A percentile compares a stretch with the other conserved stretches of the same genome.
Evolutionary conservation across 2,113 vertebrate genomes (phyloP).

Genomic region (Siniperca chuatsi): DNA sequence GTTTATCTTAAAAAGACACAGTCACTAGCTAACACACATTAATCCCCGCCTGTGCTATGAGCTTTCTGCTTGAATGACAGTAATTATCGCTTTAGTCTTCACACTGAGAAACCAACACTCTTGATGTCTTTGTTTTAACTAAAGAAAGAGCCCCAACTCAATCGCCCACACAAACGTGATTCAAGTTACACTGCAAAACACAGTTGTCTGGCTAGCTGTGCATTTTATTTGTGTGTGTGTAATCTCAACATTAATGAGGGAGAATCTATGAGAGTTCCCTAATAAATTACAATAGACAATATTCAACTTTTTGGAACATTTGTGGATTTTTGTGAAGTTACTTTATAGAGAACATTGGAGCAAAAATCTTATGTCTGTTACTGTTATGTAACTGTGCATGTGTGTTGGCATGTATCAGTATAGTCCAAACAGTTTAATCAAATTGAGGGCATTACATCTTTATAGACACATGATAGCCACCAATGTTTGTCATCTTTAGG

Average conservation of each 20-base stretch:
- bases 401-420: background rate
- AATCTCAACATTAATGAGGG: background rate
- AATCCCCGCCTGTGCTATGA: conserved; percentile 65
- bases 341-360: background rate
- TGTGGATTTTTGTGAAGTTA: background rate
- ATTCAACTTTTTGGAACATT: background rate
- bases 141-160: conserved; percentile 47
- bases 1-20: conserved; percentile 61
- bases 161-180: conserved; percentile 39
- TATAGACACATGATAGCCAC: background rate
- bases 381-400: background rate
- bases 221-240: background rate
- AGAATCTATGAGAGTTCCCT: background rate
- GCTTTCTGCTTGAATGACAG: conserved; percentile 77
- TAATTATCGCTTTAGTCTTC: conserved; percentile 75
- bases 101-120: conserved; percentile 59
- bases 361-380: too few species aligned
- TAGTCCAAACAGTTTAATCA: background rate
- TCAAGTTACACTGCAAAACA: conserved; percentile 10
- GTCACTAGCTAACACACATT: conserved; percentile 53
- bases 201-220: background rate
- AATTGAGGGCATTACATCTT: background rate
- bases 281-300: background rate
- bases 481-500: background rate
- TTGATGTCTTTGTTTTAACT: conserved; percentile 72